A percentile compares a stretch with the other conserved stretches of the same genome.
Conservation (phyloP, 35 echinoderm and acorn worm genomes). For the Heliocidaris tuberculata region DNA sequence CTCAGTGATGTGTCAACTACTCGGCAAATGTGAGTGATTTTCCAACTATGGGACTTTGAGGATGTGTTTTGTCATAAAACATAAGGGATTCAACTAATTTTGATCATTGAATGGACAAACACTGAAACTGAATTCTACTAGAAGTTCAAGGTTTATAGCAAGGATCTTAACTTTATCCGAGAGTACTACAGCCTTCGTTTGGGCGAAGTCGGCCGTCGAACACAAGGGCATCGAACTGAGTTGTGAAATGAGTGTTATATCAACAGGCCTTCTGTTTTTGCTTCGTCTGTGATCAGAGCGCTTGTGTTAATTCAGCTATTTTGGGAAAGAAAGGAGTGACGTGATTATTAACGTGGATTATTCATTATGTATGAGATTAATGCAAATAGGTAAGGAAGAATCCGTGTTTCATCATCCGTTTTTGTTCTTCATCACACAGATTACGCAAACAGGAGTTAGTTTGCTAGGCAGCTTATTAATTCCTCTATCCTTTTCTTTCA, state of each 20-base stretch:
- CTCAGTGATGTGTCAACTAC: no score
- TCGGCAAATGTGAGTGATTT: not conserved
- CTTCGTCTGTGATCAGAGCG: not conserved
- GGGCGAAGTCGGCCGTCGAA: not conserved
- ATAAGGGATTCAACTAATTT: not conserved
- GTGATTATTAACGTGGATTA: not conserved
- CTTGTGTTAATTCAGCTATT: not conserved
- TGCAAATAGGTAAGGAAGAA: conserved; percentile 9
- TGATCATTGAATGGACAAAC: not conserved
- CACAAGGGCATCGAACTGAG: not conserved
- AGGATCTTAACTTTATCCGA: not conserved
- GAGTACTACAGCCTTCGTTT: not conserved
- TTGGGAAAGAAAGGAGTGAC: not conserved
- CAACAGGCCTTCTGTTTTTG: not conserved
- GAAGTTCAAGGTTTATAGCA: not conserved
- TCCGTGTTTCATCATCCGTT: not conserved
- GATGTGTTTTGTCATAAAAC: not conserved
- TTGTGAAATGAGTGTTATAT: not conserved
- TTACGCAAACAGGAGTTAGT: not conserved
- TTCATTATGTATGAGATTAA: not conserved
- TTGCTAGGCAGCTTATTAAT: not conserved
- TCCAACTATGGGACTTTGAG: not conserved
- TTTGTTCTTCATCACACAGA: not conserved
- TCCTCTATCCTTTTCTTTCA: not conserved
- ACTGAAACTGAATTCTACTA: not conserved